Percentiles rank a stretch among this genome's conserved stretches.
These are phyloP conservation scores for Pinctada fucata DNA, from an alignment of 2,888 invertebrate species.

Conservation along the genomic window DNA sequence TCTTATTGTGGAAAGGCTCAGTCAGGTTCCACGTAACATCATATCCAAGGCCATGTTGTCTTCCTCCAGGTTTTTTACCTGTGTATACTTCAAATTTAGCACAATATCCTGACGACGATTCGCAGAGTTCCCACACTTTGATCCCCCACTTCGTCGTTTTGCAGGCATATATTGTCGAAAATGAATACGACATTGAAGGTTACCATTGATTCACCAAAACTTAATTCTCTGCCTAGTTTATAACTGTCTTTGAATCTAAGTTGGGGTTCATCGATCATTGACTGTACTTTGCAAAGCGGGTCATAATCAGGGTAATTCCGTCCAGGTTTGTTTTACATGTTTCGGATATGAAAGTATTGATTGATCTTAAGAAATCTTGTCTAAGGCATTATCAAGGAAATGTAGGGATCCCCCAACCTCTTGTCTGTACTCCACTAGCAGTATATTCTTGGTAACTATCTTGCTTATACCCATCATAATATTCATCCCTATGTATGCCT, in stretches of 20 bases:
- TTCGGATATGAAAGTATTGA: constrained; percentile 8
- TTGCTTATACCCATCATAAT: not conserved
- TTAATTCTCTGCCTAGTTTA: not conserved
- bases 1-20: not conserved
- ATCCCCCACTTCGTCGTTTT: constrained; percentile 2
- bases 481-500: not conserved
- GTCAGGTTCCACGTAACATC: not conserved
- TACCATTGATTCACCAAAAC: constrained; percentile 1
- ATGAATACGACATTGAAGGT: not conserved
- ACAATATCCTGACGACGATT: not conserved
- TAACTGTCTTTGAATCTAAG: not conserved
- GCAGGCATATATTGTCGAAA: constrained; percentile 7
- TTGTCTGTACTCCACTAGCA: not conserved
- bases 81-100: not conserved
- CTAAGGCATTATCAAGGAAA: not conserved
- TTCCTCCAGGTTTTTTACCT: not conserved
- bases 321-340: not conserved
- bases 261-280: not conserved
- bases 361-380: not conserved
- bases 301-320: constrained; percentile 9
- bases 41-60: not conserved
- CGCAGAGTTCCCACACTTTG: constrained; percentile 1
- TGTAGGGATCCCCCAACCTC: not conserved
- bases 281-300: not conserved
- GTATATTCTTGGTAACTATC: not conserved